Conservation (phyloP, 2,797 vertebrate genomes). For the Gymnothorax reevesii region DNA sequence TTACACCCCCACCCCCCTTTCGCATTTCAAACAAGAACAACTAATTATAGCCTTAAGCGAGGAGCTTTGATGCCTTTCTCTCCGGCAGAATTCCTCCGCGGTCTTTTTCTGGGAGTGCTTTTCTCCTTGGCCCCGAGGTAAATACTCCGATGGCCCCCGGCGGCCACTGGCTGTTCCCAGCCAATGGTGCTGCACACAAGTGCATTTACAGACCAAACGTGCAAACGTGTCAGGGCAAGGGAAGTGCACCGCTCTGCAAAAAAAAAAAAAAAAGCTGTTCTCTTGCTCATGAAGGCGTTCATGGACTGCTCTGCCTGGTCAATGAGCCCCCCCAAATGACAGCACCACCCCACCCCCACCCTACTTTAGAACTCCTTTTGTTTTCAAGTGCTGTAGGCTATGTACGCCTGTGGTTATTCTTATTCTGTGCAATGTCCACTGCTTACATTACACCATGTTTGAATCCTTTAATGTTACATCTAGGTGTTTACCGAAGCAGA, state of each 20-base stretch:
- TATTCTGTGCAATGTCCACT: not conserved
- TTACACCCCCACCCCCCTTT: conserved; percentile 56
- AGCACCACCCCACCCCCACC: not conserved
- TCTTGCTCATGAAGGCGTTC: not conserved
- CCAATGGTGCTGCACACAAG: conserved; percentile 44
- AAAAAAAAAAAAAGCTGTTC: not conserved
- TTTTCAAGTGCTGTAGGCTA: not conserved
- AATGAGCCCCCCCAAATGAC: not conserved
- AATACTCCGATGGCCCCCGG: conserved; percentile 65
- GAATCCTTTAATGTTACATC: not conserved
- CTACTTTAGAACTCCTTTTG: not conserved
- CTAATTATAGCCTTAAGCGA: conserved; percentile 78
- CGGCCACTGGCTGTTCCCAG: conserved; percentile 60
- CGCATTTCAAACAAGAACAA: conserved; percentile 66
- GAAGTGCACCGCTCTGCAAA: not conserved
- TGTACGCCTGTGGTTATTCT: not conserved
- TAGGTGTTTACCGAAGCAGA: not conserved
- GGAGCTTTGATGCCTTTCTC: conserved; percentile 71
- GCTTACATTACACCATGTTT: not conserved
- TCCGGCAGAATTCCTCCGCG: conserved; percentile 64
- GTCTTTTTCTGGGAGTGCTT: conserved; percentile 73
- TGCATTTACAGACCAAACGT: not conserved
- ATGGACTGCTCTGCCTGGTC: not conserved
- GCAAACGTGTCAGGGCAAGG: not conserved
- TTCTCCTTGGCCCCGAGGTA: conserved; percentile 67